Evolutionary conservation across 2,888 invertebrate species (phyloP), one percentile per base, ranked within the genome.

Genomic region (Phaonia tiefii): DNA sequence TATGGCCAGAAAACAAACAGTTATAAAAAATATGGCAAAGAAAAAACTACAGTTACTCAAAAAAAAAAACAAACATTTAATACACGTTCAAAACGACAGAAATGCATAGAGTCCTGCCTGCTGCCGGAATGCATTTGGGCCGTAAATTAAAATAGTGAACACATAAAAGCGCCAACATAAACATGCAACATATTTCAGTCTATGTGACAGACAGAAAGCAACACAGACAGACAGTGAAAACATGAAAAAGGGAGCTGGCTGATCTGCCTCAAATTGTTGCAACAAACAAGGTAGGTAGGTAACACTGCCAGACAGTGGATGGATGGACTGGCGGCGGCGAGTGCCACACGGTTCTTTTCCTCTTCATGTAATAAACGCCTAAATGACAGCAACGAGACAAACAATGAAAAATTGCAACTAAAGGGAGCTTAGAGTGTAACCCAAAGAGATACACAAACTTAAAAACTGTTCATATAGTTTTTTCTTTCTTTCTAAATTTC

Each of bases 391-490:
- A 77, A 72, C 70, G 79, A 82, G 82, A 83, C 83, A 84, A 79
- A 84, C 83, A 84, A 84, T 82, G 83, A 83, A 84, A 86, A 87
- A 89, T 86, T 80, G 85, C 86, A 85, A 86, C 83, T 77, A 82
- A 75, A 67, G 65, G 69, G 51, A 79, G 46, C 73, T 54, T 71
- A 75, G 60, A 51, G 37, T 39, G 13, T 31, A 10, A 10, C 2
- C 44, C 8, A 20, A 10, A 69, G 17, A 65, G 54, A 31, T 56
- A 54, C 49, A 72, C 71, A 71, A 73, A 58, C 51, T n/a, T 11
- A 56, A 31, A 80, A 82, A 86, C 84, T 86, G 85, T 86, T 85
- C 84, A 83, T 83, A 75, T 71, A 54, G 1, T 22, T 54, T 54
- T 3, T 31, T 5, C 31, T 3, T 31, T 31, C 8, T 3, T 31